A percentile compares a stretch with the other conserved stretches of the same genome.
Conservation (phyloP, 2,797 vertebrate genomes). For the Eulemur albifrons region DNA sequence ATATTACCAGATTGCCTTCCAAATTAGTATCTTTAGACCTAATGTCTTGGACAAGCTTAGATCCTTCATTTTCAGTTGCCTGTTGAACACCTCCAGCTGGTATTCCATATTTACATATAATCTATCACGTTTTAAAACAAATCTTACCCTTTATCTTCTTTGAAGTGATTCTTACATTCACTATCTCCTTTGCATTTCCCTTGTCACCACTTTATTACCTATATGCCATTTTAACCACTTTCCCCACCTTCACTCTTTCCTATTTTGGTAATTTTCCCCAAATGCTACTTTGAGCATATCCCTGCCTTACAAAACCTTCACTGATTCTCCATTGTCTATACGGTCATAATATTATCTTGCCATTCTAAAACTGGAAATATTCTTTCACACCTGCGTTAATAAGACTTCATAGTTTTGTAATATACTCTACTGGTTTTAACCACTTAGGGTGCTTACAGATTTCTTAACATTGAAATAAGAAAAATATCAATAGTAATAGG, state of each 20-base stretch:
- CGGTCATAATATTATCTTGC: neutral
- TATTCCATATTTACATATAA: neutral
- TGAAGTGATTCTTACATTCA: neutral
- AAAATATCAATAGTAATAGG: neutral
- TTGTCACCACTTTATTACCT: neutral
- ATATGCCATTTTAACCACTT: neutral
- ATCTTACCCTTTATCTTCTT: neutral
- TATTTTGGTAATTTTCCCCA: neutral
- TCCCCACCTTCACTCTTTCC: neutral
- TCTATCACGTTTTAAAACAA: neutral
- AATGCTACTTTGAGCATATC: neutral
- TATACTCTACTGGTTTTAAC: neutral
- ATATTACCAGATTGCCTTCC: neutral
- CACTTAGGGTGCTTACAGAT: neutral
- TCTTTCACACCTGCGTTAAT: neutral
- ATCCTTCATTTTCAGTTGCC: neutral
- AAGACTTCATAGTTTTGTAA: neutral
- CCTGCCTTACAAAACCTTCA: neutral
- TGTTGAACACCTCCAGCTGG: neutral
- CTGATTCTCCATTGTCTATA: neutral
- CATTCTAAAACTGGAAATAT: neutral
- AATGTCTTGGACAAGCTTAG: neutral
- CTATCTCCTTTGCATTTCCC: neutral
- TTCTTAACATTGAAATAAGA: slow-evolving; percentile 5
- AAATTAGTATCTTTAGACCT: neutral